These are phyloP conservation scores for Epizoanthus illoricatus DNA, from an alignment of 92 coral and sea anemone species.

Conservation along the genomic window DNA sequence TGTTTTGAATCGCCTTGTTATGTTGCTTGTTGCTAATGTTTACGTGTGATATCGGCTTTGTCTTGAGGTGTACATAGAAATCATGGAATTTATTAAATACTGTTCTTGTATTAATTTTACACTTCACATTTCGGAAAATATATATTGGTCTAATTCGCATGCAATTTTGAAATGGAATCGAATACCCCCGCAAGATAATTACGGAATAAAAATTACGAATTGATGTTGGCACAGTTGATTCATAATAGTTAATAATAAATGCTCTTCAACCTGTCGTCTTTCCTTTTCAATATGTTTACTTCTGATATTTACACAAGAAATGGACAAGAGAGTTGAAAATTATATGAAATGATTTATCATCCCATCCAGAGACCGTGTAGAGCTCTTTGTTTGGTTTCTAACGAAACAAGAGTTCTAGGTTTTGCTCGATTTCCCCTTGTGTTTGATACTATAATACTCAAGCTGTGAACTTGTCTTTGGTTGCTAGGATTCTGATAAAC, in stretches of 20 bases:
- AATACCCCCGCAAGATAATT: too few relatives aligned
- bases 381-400: conserved; percentile 15
- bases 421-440: background rate
- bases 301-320: background rate
- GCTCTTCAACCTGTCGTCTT: conserved; percentile 4
- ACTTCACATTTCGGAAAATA: background rate
- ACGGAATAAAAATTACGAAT: background rate
- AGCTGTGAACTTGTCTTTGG: too few relatives aligned
- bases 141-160: background rate
- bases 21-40: background rate
- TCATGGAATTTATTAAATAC: background rate
- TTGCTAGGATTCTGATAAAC: too few relatives aligned
- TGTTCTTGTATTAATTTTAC: background rate
- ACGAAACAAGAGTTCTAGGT: background rate
- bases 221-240: background rate
- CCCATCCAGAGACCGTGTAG: too few relatives aligned
- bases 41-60: background rate
- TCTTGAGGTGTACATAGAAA: background rate
- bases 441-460: background rate
- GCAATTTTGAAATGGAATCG: background rate
- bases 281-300: conserved; percentile 2
- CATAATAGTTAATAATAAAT: background rate
- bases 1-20: background rate
- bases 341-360: too few relatives aligned
- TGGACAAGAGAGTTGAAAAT: background rate